A percentile compares a stretch with the other conserved stretches of the same genome.
Evolutionary conservation across 1,140 invertebrate species (phyloP).

Genomic region (Monomorium pharaonis): DNA sequence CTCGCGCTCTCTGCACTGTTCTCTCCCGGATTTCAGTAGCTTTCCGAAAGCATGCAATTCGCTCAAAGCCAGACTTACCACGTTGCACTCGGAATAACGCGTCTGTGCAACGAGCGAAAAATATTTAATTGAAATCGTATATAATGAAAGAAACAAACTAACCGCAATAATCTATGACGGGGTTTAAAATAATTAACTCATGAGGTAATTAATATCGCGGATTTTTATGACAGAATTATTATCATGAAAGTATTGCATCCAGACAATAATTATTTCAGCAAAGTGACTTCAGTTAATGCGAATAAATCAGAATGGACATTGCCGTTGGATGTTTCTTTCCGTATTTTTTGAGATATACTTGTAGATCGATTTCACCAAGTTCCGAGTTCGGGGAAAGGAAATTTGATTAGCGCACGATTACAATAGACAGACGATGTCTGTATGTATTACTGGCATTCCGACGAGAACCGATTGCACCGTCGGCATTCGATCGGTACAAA

Average conservation of each 20-base stretch:
- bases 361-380: background rate
- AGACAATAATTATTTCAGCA: background rate
- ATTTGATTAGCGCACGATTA: slow-evolving; percentile 40
- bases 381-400: background rate
- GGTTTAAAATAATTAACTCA: background rate
- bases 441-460: slow-evolving; percentile 16
- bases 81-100: background rate
- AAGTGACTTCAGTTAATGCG: background rate
- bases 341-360: background rate
- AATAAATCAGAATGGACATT: background rate
- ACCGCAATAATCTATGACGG: background rate
- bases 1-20: background rate
- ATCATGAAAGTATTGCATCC: background rate
- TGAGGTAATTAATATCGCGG: background rate
- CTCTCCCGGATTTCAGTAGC: slow-evolving; percentile 5
- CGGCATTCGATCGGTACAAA: slow-evolving; percentile 38
- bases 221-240: slow-evolving; percentile 7
- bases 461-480: background rate
- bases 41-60: slow-evolving; percentile 16
- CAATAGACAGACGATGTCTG: slow-evolving; percentile 5
- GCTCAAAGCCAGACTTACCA: background rate
- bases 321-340: background rate
- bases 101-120: background rate
- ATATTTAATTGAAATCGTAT: slow-evolving; percentile 11
- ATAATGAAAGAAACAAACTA: background rate